phyloP scores from a whole-genome alignment of 2,888 invertebrate genomes.

The Philereme transversata region DNA sequence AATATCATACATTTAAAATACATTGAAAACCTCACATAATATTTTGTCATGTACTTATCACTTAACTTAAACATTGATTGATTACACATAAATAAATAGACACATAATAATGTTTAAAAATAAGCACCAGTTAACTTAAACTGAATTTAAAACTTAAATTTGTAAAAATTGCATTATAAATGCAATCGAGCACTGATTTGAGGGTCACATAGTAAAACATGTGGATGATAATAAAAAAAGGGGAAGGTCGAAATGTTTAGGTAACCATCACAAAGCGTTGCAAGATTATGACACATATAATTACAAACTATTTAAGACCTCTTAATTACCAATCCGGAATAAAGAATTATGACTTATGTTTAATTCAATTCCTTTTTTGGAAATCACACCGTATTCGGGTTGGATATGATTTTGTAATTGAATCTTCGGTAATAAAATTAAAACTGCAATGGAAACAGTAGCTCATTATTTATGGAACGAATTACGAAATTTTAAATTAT shows the following conservation, averaged over 20 bases:
- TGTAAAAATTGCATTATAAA: constrained; percentile 22
- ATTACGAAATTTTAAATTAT: too few relatives aligned
- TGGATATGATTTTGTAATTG: too few relatives aligned
- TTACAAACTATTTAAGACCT: background rate
- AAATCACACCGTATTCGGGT: too few relatives aligned
- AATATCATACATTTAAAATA: constrained; percentile 27
- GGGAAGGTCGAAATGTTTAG: too few relatives aligned
- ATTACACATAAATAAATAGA: constrained; percentile 48
- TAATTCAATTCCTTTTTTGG: too few relatives aligned
- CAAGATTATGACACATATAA: too few relatives aligned
- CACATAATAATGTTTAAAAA: constrained; percentile 43
- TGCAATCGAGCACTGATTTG: constrained; percentile 18
- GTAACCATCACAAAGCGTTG: too few relatives aligned
- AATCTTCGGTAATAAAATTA: too few relatives aligned
- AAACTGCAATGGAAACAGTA: too few relatives aligned
- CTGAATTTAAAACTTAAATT: constrained; percentile 32
- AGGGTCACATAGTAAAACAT: constrained; percentile 19
- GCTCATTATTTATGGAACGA: too few relatives aligned
- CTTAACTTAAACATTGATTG: constrained; percentile 37
- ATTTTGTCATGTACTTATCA: constrained; percentile 46
- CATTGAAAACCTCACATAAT: constrained; percentile 25
- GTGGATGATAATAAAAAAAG: background rate
- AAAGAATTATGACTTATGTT: too few relatives aligned
- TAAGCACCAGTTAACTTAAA: constrained; percentile 49
- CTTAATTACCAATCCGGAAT: too few relatives aligned